Base-by-base conservation (phyloP, 2,888 invertebrate genomes). In the Amorpha juglandis region DNA sequence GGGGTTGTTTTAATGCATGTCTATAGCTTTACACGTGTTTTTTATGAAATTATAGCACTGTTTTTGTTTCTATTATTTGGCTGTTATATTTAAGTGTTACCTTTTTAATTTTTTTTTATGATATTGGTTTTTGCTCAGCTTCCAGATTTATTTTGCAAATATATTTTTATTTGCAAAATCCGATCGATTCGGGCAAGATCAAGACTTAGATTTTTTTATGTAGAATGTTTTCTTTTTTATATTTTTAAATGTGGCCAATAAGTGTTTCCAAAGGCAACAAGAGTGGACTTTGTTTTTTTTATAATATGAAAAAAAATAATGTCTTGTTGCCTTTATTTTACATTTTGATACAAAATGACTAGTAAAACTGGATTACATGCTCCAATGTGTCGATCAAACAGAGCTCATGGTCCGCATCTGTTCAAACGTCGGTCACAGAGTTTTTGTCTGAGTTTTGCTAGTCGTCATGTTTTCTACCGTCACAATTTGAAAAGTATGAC, bases 31-130 rank as follows among this genome's bases (percentile, higher is more conserved):
- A 67, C 75, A 77, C 76, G 69, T 74, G 69, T 72, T 74, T 42
- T 63, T 77, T 27, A 27, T 27, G 27, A 4, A 27, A 70, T 76
- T 72, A 75, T 74, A 70, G 77, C 80, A 81, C 77, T 45, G 14
- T 45, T 42, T 42, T 58, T 71, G 71, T 71, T 75, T 77, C 72
- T 83, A 81, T 82, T 84, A 82, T 86, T 88, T 89, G 79, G 90
- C 89, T 90, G 90, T 90, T 89, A 88, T 85, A 73, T 85, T 86
- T 79, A 77, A 75, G 73, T 71, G 76, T 64, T 69, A 70, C 70
- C 75, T 69, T 70, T 71, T 65, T 68, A 50, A 58, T 67, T 65
- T 16, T 64, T 66, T 69, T 67, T 74, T 42, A 69, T 62, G 62
- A 64, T 68, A 64, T 65, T 67, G 8, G 53, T 35, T 27, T 1